These are phyloP conservation scores for Drosophila kepulauana DNA, from an alignment of 1,140 invertebrate genomes.

Conservation along the genomic window DNA sequence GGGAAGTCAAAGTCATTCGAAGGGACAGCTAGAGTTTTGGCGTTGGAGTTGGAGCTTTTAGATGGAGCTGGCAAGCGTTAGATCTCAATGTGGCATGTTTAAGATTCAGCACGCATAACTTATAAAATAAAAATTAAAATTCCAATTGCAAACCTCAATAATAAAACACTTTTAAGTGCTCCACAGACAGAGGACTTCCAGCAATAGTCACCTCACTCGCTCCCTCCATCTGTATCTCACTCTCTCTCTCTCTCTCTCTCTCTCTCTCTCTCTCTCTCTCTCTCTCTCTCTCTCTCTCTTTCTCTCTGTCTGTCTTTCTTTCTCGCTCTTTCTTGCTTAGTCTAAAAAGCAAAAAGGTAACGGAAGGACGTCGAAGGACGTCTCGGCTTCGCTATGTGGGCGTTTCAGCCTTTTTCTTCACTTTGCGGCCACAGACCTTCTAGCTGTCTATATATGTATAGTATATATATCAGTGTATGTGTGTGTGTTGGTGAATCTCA, in stretches of 20 bases:
- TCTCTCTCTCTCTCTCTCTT: neutral
- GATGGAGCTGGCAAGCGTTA: slow-evolving; percentile 1
- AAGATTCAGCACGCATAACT: slow-evolving; percentile 73
- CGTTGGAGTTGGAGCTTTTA: neutral
- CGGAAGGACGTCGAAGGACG: slow-evolving; percentile 12
- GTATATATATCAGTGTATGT: slow-evolving; percentile 9
- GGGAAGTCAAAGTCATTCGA: slow-evolving; percentile 7
- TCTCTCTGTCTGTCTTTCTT: no score
- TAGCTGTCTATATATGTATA: neutral
- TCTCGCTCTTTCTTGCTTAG: neutral
- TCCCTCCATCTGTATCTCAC: no score
- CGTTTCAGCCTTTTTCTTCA: slow-evolving; percentile 11
- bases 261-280: no score
- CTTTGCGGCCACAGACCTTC: slow-evolving; percentile 12
- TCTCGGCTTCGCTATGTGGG: neutral
- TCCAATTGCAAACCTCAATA: slow-evolving; percentile 74
- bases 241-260: neutral
- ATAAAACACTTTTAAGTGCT: slow-evolving; percentile 76
- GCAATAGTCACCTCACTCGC: neutral
- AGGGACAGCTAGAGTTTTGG: slow-evolving; percentile 15
- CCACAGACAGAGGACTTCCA: slow-evolving; percentile 9
- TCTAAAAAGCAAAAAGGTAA: slow-evolving; percentile 1
- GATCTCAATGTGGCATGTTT: slow-evolving; percentile 55
- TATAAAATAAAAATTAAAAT: slow-evolving; percentile 83
- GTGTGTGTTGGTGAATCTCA: slow-evolving; percentile 14